phyloP scores from a whole-genome alignment of 2,113 vertebrate genomes.

The Sturnira hondurensis region DNA sequence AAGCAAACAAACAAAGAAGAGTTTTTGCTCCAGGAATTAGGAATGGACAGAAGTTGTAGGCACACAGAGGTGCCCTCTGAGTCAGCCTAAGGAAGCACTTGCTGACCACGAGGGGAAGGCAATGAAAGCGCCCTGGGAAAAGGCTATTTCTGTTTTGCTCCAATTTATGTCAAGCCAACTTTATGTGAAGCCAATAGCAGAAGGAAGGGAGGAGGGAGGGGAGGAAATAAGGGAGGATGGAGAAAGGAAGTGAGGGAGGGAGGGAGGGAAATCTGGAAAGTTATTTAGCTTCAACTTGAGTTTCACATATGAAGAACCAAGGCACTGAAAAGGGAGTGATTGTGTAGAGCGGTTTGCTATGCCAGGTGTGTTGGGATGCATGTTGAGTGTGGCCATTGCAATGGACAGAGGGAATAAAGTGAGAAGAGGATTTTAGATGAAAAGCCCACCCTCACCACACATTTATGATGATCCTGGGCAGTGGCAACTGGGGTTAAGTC shows the following conservation, averaged over 20 bases:
- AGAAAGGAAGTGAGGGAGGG: too few species aligned
- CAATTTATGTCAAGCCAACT: not conserved
- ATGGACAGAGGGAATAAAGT: not conserved
- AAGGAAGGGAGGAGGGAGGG: too few species aligned
- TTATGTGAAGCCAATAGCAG: not conserved
- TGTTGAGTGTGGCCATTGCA: not conserved
- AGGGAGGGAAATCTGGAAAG: not conserved
- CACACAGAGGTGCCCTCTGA: not conserved
- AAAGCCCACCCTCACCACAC: not conserved
- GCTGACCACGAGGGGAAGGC: not conserved
- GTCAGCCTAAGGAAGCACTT: not conserved
- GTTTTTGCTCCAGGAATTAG: not conserved
- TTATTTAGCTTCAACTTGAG: not conserved
- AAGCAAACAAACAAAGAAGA: not conserved
- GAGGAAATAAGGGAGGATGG: too few species aligned
- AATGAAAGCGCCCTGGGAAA: not conserved
- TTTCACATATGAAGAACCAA: not conserved
- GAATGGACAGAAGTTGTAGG: not conserved
- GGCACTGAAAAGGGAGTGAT: too few species aligned
- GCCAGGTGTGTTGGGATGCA: not conserved
- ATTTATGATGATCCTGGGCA: not conserved
- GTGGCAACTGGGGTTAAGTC: not conserved
- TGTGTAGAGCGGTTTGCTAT: not conserved
- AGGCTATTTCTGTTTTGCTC: not conserved
- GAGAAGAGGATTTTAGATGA: not conserved